A percentile compares a stretch with the other conserved stretches of the same genome.
Evolutionary conservation across 2,797 vertebrate genomes (phyloP).

Genomic region (Thunnus albacares): DNA sequence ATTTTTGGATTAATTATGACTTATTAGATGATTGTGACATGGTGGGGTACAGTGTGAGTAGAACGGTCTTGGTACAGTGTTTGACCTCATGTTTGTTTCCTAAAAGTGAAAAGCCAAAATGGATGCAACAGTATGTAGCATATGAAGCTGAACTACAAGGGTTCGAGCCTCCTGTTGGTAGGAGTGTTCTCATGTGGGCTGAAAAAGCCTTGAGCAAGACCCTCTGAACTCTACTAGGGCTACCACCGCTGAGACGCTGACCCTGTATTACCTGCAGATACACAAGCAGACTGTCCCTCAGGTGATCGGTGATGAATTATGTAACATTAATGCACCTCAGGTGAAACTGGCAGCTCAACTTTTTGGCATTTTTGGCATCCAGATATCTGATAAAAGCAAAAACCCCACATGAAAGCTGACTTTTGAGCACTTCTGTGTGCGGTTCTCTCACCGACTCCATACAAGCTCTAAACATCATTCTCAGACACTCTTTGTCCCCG

Average conservation of each 20-base stretch:
- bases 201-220: constrained; percentile 17
- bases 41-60: too few species aligned
- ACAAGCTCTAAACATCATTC: constrained; percentile 17
- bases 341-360: constrained; percentile 20
- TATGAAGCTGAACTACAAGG: constrained; percentile 10
- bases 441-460: constrained; percentile 1
- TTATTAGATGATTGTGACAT: neutral
- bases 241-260: constrained; percentile 1
- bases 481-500: constrained; percentile 1
- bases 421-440: constrained; percentile 19
- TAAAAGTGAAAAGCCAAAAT: neutral
- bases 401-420: constrained; percentile 16
- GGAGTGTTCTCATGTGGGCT: neutral
- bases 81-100: neutral
- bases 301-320: constrained; percentile 29
- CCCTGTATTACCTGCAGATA: neutral
- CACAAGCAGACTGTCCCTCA: constrained; percentile 4
- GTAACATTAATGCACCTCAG: constrained; percentile 10
- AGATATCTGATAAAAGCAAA: constrained; percentile 32
- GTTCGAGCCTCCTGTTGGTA: neutral
- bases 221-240: neutral
- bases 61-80: too few species aligned
- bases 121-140: neutral
- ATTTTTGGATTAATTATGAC: too few species aligned
- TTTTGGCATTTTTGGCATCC: neutral